Conservation (phyloP, 2,113 vertebrate genomes). For the Paramormyrops kingsleyae region DNA sequence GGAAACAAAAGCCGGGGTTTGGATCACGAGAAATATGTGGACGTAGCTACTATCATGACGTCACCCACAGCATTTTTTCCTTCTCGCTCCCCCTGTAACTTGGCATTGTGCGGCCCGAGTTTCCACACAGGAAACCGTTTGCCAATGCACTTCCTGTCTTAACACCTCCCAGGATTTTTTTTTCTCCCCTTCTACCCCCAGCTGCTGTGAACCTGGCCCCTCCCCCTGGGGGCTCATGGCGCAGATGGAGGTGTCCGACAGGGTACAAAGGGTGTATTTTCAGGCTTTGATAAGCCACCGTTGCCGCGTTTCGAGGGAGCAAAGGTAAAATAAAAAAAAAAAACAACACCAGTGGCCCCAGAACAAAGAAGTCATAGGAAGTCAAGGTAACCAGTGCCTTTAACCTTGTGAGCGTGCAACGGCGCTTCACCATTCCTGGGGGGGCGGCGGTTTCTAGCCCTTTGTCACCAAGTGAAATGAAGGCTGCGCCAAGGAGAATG, state of each 20-base stretch:
- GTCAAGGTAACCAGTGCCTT: slow-evolving; percentile 12
- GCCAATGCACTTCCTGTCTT: slow-evolving; percentile 21
- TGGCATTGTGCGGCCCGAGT: slow-evolving; percentile 30
- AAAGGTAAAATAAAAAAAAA: not conserved
- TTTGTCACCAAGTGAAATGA: slow-evolving; percentile 4
- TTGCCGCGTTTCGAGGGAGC: not conserved
- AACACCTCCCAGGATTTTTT: slow-evolving; percentile 45
- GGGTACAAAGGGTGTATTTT: not conserved
- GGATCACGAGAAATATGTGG: not conserved
- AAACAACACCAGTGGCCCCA: not conserved
- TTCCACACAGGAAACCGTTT: slow-evolving; percentile 53
- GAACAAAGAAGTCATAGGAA: not conserved
- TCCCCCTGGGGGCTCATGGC: not conserved
- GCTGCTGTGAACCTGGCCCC: not conserved
- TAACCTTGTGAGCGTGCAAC: not conserved
- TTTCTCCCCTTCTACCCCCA: not conserved
- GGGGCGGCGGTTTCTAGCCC: not conserved
- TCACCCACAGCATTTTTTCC: not conserved
- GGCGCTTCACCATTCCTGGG: not conserved
- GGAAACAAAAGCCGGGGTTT: slow-evolving; percentile 10
- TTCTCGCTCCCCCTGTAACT: not conserved
- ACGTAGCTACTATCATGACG: slow-evolving; percentile 14
- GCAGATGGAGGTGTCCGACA: not conserved
- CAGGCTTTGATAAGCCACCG: not conserved
- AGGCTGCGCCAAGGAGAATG: not conserved